Conservation (phyloP, 2,113 vertebrate genomes). For the Cranoglanis bouderius region DNA sequence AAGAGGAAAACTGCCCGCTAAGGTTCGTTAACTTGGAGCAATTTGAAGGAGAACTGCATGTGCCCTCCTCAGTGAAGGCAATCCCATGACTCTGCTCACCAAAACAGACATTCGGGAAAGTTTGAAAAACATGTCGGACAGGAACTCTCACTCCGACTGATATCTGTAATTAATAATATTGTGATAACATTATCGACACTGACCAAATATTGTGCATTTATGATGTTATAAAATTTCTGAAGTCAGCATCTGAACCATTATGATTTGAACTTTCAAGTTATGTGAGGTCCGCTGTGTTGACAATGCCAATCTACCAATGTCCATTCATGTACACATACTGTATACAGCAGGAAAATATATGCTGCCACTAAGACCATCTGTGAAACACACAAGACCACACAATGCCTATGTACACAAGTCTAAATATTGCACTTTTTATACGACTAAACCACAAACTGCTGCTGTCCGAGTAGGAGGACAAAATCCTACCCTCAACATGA, state of each 20-base stretch:
- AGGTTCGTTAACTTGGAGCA: background rate
- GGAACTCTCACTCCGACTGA: background rate
- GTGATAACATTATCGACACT: background rate
- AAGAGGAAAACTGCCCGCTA: background rate
- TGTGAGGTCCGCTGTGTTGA: background rate
- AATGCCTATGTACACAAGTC: background rate
- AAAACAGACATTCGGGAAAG: background rate
- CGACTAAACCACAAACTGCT: background rate
- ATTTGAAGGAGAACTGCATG: background rate
- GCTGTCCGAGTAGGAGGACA: background rate
- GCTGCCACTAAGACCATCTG: too few relatives aligned
- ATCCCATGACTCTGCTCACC: background rate
- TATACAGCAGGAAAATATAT: background rate
- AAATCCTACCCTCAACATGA: background rate
- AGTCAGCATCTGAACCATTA: background rate
- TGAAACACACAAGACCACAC: background rate
- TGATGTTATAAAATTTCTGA: background rate
- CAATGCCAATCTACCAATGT: background rate
- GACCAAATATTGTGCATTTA: background rate
- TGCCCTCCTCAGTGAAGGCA: background rate
- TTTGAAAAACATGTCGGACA: background rate
- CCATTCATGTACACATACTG: background rate
- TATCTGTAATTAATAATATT: background rate
- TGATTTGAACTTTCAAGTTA: background rate
- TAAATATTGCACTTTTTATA: background rate